phyloP scores from a whole-genome alignment of 2,113 vertebrate species.

The Plecotus auritus region DNA sequence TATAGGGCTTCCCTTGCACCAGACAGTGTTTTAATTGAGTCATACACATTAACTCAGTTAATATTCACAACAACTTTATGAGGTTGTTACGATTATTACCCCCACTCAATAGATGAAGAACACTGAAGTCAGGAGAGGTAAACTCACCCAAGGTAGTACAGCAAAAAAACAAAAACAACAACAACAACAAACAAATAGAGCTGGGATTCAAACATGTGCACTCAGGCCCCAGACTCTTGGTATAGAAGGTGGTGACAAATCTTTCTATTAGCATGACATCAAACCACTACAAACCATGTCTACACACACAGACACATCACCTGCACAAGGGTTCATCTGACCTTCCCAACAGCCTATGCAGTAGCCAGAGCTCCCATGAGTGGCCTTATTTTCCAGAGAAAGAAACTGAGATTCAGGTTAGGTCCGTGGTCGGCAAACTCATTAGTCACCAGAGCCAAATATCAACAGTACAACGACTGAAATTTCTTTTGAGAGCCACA shows the following conservation, averaged over 20 bases:
- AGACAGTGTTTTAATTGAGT: constrained; percentile 23
- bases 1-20: not conserved
- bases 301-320: not conserved
- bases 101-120: constrained; percentile 6
- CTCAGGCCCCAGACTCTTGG: not conserved
- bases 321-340: not conserved
- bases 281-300: not conserved
- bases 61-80: not conserved
- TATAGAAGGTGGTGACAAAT: not conserved
- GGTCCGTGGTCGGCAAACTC: no score
- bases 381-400: not conserved
- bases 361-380: not conserved
- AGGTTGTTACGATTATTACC: not conserved
- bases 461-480: no score
- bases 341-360: not conserved
- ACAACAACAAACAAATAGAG: not conserved
- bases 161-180: not conserved
- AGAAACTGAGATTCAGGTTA: not conserved
- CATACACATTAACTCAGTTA: constrained; percentile 18
- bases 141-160: not conserved
- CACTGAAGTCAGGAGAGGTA: not conserved
- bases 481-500: no score
- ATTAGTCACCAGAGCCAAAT: no score
- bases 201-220: not conserved
- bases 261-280: not conserved